phyloP scores from a whole-genome alignment of 2,888 invertebrate species.

The Escarpia spicata region DNA sequence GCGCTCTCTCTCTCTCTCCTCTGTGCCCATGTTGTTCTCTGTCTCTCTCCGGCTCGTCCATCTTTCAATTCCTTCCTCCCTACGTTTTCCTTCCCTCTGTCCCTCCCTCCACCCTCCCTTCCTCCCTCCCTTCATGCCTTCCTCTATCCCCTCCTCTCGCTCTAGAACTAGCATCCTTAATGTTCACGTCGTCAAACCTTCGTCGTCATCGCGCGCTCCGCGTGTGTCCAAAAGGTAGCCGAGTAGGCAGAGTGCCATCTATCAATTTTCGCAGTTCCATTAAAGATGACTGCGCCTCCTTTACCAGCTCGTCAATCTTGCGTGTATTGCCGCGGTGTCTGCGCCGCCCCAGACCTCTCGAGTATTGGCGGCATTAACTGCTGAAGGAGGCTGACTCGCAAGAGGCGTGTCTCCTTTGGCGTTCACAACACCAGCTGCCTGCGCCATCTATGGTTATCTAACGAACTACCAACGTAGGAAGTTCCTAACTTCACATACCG shows the following conservation, averaged over 20 bases:
- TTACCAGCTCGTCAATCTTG: neutral
- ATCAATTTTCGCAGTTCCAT: neutral
- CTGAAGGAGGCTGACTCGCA: neutral
- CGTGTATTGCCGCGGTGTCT: neutral
- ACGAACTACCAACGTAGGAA: neutral
- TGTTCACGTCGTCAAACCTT: too few species aligned
- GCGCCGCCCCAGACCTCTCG: neutral
- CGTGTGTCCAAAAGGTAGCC: neutral
- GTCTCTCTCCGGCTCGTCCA: neutral
- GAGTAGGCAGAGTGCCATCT: neutral
- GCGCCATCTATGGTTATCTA: neutral
- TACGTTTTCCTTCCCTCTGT: too few species aligned
- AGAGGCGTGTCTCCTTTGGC: neutral
- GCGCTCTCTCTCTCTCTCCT: neutral
- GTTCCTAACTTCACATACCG: neutral
- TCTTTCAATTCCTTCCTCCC: neutral
- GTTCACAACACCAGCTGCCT: neutral
- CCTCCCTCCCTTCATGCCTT: neutral
- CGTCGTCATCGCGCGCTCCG: neutral
- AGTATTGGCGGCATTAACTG: neutral
- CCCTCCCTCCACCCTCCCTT: neutral
- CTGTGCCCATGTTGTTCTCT: too few species aligned
- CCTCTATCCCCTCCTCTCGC: neutral
- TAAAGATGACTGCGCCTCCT: slow-evolving; percentile 16
- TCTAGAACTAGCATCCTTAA: too few species aligned